A percentile compares a stretch with the other conserved stretches of the same genome.
These are phyloP conservation scores for Hesperia comma DNA, from an alignment of 2,888 invertebrate genomes.

Conservation along the genomic window DNA sequence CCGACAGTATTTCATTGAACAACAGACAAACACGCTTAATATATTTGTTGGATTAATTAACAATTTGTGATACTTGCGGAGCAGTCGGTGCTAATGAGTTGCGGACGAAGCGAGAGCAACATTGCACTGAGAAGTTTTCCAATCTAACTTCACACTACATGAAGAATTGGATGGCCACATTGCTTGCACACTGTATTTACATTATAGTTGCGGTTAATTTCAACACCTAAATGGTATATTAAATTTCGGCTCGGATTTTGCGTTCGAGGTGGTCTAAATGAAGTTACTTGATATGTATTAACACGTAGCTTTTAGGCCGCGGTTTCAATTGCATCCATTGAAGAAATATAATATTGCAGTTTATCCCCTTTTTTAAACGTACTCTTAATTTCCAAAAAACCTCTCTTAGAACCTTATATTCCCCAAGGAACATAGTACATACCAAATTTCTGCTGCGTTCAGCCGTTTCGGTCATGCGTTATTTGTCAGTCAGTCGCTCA, in stretches of 20 bases:
- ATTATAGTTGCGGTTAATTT: slow-evolving; percentile 20
- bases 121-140: slow-evolving; percentile 72
- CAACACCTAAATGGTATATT: slow-evolving; percentile 4
- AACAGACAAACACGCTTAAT: slow-evolving; percentile 19
- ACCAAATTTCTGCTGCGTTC: too few species aligned
- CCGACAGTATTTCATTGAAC: background rate
- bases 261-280: too few species aligned
- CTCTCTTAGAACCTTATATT: too few species aligned
- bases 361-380: too few species aligned
- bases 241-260: background rate
- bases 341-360: too few species aligned
- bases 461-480: too few species aligned
- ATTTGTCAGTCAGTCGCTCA: too few species aligned
- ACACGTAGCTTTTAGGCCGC: too few species aligned
- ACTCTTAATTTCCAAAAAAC: too few species aligned
- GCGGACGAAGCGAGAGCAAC: slow-evolving; percentile 60
- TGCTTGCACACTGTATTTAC: slow-evolving; percentile 20
- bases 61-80: slow-evolving; percentile 33
- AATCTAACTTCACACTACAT: slow-evolving; percentile 74
- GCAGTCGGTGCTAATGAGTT: slow-evolving; percentile 49
- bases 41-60: slow-evolving; percentile 34
- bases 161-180: slow-evolving; percentile 51
- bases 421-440: too few species aligned
- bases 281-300: too few species aligned
- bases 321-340: too few species aligned